These are phyloP conservation scores for Benitochromis conjunctus DNA, from an alignment of 2,113 vertebrate genomes.

Conservation along the genomic window DNA sequence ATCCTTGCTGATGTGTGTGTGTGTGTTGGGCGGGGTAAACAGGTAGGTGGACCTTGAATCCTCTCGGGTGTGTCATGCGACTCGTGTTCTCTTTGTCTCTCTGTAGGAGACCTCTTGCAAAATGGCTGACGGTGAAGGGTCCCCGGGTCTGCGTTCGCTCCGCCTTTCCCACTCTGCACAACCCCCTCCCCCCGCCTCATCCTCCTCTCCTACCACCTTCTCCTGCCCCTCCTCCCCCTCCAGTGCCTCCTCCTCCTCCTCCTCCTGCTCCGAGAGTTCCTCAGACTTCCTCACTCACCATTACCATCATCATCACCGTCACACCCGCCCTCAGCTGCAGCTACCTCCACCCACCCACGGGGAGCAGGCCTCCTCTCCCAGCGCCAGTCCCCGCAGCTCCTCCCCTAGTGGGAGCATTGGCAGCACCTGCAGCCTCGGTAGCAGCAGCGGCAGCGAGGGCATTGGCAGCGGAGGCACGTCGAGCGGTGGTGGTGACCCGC, in stretches of 20 bases:
- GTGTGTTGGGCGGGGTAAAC: background rate
- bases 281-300: constrained; percentile 47
- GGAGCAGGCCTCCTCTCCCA: constrained; percentile 51
- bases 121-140: constrained; percentile 80
- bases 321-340: constrained; percentile 24
- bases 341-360: constrained; percentile 17
- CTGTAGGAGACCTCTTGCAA: constrained; percentile 36
- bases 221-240: constrained; percentile 69
- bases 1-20: background rate
- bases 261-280: constrained; percentile 55
- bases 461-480: constrained; percentile 36
- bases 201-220: constrained; percentile 57
- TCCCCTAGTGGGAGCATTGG: constrained; percentile 55
- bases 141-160: constrained; percentile 47
- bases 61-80: background rate
- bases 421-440: constrained; percentile 52
- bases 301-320: constrained; percentile 18
- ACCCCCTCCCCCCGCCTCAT: constrained; percentile 24
- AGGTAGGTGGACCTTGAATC: background rate
- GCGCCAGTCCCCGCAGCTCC: constrained; percentile 58
- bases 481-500: constrained; percentile 9
- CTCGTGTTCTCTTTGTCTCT: background rate
- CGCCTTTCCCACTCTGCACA: constrained; percentile 39
- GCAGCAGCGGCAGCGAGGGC: constrained; percentile 46
- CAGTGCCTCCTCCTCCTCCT: constrained; percentile 52